Evolutionary conservation across 2,113 vertebrate genomes (phyloP), one percentile per base, ranked within the genome.

Genomic region (Pogona vitticeps): DNA sequence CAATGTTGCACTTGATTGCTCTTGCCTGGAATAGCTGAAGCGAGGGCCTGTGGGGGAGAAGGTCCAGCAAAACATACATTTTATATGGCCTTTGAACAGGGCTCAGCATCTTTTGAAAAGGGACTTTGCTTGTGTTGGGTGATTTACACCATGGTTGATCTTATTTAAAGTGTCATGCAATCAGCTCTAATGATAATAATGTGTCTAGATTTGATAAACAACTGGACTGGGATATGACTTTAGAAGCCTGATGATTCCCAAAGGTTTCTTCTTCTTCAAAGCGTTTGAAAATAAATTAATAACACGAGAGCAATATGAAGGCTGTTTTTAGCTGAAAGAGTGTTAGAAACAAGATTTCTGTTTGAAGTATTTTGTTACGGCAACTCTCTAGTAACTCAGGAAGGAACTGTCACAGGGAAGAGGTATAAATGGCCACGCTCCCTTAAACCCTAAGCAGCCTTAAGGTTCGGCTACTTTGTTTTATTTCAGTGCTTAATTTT

Each of bases 131-230:
- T 80, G 26, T 46, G 87, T 89, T 31, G 10, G 86, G 33, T 72
- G 73, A 68, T 84, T 89, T 88, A 77, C 59, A 75, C 20, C 13
- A 26, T 46, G 10, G 33, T n/a, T 65, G 52, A 56, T 4, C 36
- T 80, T n/a, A 78, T 26, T 52, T 90, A 85, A 33, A 87, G 15
- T 77, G 42, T 70, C 31, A 81, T 26, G 87, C 86, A 38, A 91
- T 38, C 59, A 92, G 67, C 65, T 93, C 87, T 92, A 82, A 76
- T n/a, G 86, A 90, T 92, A 52, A 83, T 12, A 72, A 0, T 72
- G 31, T 52, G 79, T 40, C 83, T 92, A 67, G 82, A 72, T 85
- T 92, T 90, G 87, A n/a, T 84, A 77, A 0, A 28, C 36, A 81
- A 0, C 1, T 87, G 40, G 83, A 0, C 1, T 87, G 40, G 83